Percentiles rank a stretch among this genome's conserved stretches.
Evolutionary conservation across 1,140 invertebrate species (phyloP).

Genomic region (Papilio helenus): DNA sequence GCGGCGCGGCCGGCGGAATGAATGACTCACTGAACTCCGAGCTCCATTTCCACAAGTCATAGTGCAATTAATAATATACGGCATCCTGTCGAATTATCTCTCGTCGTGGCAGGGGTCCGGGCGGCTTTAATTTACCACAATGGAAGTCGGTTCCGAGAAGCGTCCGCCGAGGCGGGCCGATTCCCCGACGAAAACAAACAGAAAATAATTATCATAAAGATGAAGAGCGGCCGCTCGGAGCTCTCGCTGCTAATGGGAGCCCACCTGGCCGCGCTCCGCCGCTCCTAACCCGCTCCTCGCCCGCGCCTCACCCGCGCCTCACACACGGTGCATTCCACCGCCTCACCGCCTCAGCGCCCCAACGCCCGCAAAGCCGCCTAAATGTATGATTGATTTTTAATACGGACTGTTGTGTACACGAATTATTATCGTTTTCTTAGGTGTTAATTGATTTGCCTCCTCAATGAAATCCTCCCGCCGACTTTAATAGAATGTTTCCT

Average conservation of each 20-base stretch:
- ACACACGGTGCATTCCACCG: slow-evolving; percentile 59
- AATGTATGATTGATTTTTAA: slow-evolving; percentile 66
- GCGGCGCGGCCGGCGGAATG: slow-evolving; percentile 69
- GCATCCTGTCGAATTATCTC: slow-evolving; percentile 83
- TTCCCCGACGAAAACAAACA: slow-evolving; percentile 82
- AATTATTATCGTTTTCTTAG: slow-evolving; percentile 12
- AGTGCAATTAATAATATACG: slow-evolving; percentile 83
- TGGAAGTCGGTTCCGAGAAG: slow-evolving; percentile 81
- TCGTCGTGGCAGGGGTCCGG: slow-evolving; percentile 81
- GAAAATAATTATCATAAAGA: slow-evolving; percentile 83
- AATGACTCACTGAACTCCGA: slow-evolving; percentile 81
- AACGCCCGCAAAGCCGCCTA: slow-evolving; percentile 52
- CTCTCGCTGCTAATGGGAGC: slow-evolving; percentile 77
- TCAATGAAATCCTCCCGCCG: slow-evolving; percentile 1
- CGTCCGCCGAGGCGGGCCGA: slow-evolving; percentile 77
- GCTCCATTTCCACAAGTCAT: slow-evolving; percentile 82
- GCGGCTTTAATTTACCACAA: slow-evolving; percentile 83
- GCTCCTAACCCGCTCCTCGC: slow-evolving; percentile 45
- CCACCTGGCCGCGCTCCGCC: slow-evolving; percentile 72
- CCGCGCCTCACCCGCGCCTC: slow-evolving; percentile 37
- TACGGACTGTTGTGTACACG: slow-evolving; percentile 45
- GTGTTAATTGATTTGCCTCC: slow-evolving; percentile 33
- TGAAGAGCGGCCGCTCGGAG: slow-evolving; percentile 80
- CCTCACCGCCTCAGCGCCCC: slow-evolving; percentile 50
- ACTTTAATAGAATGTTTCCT: background rate